Evolutionary conservation across 1,140 invertebrate species (phyloP), one percentile per base, ranked within the genome.

Genomic region (Orussus abietinus): DNA sequence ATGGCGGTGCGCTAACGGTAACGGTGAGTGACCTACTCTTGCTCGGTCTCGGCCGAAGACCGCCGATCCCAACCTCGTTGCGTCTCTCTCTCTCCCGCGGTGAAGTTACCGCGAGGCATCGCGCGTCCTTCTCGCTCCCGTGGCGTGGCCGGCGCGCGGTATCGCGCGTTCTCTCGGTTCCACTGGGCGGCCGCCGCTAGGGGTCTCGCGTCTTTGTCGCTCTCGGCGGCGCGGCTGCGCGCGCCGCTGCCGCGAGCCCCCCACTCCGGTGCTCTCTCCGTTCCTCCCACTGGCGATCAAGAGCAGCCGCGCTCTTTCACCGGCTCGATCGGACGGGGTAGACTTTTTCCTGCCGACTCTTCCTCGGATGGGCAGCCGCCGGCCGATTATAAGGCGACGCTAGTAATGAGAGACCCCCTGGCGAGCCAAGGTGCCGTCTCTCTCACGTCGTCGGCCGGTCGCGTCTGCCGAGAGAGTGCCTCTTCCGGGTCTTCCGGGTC

Each of bases 351-450:
- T 42, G 31, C 21, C 38, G 35, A 37, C 45, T 40, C 41, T 22
- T 13, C 41, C 42, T 39, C 26, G 47, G 32, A 38, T 33, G 41
- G 39, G 37, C 44, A 29, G 32, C 47, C 39, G 40, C 35, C 40
- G 44, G 42, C 40, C 50, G 56, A 57, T 59, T 62, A 58, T 50
- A 40, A 34, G 46, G 38, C 13, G 4, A n/a, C 31, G 26, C 29
- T 55, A 64, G 62, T 64, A 61, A 64, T 64, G 55, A 64, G 61
- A 62, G 59, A 57, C 49, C 45, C 45, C 45, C 60, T 42, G 37
- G 40, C 49, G 49, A 40, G 43, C 44, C 45, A 51, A 48, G 49
- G 42, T 47, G 48, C 55, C 50, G 47, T 57, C 45, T n/a, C 49
- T 53, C 48, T 51, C 55, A 45, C 19, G 38, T 29, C 40, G 43